Percentiles rank a stretch among this genome's conserved stretches.
Evolutionary conservation across 2,888 invertebrate species (phyloP).

Genomic region (Eucera pruinosa): DNA sequence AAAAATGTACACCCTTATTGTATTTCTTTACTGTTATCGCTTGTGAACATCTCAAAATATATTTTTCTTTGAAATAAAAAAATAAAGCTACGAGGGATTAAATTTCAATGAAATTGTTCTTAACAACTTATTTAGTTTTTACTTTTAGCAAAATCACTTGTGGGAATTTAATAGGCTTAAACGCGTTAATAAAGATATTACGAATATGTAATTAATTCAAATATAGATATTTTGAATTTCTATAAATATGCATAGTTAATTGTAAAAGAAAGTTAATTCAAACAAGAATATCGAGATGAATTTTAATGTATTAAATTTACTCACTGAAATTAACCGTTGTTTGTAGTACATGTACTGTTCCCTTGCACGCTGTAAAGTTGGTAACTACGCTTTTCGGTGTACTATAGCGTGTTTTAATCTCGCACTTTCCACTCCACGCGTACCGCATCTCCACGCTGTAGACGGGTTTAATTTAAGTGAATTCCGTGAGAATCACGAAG

Average conservation of each 20-base stretch:
- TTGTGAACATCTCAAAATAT: too few species aligned
- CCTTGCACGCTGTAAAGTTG: neutral
- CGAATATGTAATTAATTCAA: too few species aligned
- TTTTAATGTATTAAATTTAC: conserved; percentile 10
- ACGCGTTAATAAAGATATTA: too few species aligned
- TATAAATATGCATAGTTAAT: neutral
- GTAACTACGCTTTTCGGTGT: neutral
- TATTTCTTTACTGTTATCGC: too few species aligned
- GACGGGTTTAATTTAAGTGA: conserved; percentile 72
- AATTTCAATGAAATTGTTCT: too few species aligned
- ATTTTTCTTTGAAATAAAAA: too few species aligned
- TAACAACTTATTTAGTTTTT: too few species aligned
- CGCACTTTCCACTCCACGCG: conserved; percentile 37
- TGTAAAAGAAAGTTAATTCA: neutral
- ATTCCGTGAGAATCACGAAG: conserved; percentile 68
- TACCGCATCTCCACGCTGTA: conserved; percentile 26
- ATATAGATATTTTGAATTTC: too few species aligned
- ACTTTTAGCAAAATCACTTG: too few species aligned
- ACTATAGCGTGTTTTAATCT: conserved; percentile 34
- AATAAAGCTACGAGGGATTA: too few species aligned
- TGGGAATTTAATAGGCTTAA: too few species aligned
- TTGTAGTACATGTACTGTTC: neutral
- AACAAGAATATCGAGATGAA: neutral
- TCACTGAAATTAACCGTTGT: neutral
- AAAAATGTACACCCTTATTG: too few species aligned